Base-by-base conservation (phyloP, 2,113 vertebrate genomes). In the Narcine bancroftii region DNA sequence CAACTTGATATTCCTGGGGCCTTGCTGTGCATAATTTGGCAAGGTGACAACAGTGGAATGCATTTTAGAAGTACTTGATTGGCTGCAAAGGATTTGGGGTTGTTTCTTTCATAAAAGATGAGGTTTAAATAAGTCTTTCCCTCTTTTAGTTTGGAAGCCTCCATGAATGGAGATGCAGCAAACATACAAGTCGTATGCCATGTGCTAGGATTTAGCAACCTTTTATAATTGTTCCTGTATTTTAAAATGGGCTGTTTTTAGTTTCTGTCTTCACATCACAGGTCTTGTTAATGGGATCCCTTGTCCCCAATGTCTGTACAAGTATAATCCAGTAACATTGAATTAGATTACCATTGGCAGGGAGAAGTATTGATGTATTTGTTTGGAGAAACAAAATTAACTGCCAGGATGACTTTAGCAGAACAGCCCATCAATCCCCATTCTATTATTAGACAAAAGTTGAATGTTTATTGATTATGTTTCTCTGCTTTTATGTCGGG, bases 361-460 rank as follows among this genome's bases (percentile, higher is more conserved):
- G 93, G 75, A 93, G 92, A 92, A 83, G 94, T 94, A 96, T 95
- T 45, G 95, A 96, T 83, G 2, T 71, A 92, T 94, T 93, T 24
- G 24, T 93, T 91, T 94, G 81, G 93, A 92, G 93, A 92, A 94
- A 95, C 92, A 94, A 94, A 95, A 95, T 93, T 95, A 94, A 94
- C 93, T 95, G 93, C 89, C 79, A 92, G 92, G 92, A 92, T 92
- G 93, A 94, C 95, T 95, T 93, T 93, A 93, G 93, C 93, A 93
- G 93, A 93, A 92, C 83, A 94, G 93, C 92, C 93, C 92, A 89
- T 95, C 94, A 94, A 93, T 94, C 81, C 91, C 56, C 33, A 94
- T 93, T 94, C 94, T 93, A 93, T 92, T 93, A 94, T 94, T 94
- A 95, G 94, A 93, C 93, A 71, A 93, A 94, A 93, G 93, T 94